A percentile compares a stretch with the other conserved stretches of the same genome.
Evolutionary conservation across 2,797 vertebrate species (phyloP).

Genomic region (Danio albolineatus): DNA sequence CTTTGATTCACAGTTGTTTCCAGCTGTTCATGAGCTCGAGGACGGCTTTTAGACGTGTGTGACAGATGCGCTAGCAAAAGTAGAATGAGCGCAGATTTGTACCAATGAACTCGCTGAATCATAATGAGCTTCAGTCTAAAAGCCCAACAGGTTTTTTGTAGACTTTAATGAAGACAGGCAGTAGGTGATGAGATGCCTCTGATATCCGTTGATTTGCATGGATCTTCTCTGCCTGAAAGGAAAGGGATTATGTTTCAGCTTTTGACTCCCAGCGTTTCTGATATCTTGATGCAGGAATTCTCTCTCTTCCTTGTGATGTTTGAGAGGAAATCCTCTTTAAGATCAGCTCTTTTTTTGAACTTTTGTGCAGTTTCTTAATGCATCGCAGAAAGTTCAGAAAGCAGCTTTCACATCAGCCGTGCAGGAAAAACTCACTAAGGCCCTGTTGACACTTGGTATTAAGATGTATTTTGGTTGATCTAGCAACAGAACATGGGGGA

Average conservation of each 20-base stretch:
- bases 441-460: no score
- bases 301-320: neutral
- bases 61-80: slow-evolving; percentile 37
- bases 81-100: slow-evolving; percentile 25
- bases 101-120: slow-evolving; percentile 26
- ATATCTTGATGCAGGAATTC: neutral
- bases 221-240: neutral
- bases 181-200: slow-evolving; percentile 15
- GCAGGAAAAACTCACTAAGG: no score
- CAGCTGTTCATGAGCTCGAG: slow-evolving; percentile 42
- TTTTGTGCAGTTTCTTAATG: neutral
- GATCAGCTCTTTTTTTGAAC: neutral
- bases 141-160: slow-evolving; percentile 27
- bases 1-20: slow-evolving; percentile 47
- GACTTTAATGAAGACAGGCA: slow-evolving; percentile 39
- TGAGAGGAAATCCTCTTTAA: neutral
- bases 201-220: slow-evolving; percentile 36
- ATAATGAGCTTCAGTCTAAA: slow-evolving; percentile 20
- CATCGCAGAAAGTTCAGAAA: no score
- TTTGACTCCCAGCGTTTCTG: neutral
- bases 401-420: no score
- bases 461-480: no score
- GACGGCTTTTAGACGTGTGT: slow-evolving; percentile 3
- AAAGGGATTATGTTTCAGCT: slow-evolving; percentile 15
- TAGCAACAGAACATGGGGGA: no score